A percentile compares a stretch with the other conserved stretches of the same genome.
Evolutionary conservation across 2,113 vertebrate genomes (phyloP).

Genomic region (cattle (Bos taurus)): ARS-UCD2.0 NC_037331.1:67859001-67859500

Average conservation of each 20-base stretch:
- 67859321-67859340: neutral
- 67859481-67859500: constrained; percentile 15
- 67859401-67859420: constrained; percentile 67
- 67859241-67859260: neutral
- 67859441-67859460: constrained; percentile 64
- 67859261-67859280: neutral
- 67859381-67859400: constrained; percentile 60
- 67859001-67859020: constrained; percentile 50
- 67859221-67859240: neutral
- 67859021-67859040: constrained; percentile 20
- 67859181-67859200: neutral
- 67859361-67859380: constrained; percentile 69
- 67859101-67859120: constrained; percentile 3
- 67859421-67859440: constrained; percentile 66
- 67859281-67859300: neutral
- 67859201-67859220: constrained; percentile 4
- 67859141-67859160: neutral
- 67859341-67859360: constrained; percentile 57
- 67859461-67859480: constrained; percentile 58
- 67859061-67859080: constrained; percentile 46
- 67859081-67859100: neutral
- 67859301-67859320: neutral
- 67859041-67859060: neutral
- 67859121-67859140: neutral
- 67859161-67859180: constrained; percentile 32